These are phyloP conservation scores for Pantala flavescens DNA, from an alignment of 1,140 invertebrate genomes.

Conservation along the genomic window DNA sequence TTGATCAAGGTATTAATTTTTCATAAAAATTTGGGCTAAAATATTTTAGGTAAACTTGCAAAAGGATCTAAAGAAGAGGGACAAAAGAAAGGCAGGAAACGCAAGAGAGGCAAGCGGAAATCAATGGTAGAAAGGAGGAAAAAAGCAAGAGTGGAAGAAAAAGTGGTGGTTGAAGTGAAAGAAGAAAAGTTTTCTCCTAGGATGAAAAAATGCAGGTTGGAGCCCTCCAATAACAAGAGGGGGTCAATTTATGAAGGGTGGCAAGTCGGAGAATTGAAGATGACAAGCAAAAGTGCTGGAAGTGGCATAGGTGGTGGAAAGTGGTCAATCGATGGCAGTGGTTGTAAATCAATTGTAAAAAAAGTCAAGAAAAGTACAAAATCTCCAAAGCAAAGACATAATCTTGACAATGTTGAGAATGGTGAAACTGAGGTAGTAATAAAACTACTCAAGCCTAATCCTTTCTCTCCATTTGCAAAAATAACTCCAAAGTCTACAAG, in stretches of 20 bases:
- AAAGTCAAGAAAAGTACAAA: neutral
- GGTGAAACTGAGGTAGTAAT: neutral
- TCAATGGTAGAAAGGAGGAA: neutral
- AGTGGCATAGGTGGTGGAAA: neutral
- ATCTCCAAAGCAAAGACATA: neutral
- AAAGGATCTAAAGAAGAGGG: neutral
- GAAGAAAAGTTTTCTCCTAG: neutral
- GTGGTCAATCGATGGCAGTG: neutral
- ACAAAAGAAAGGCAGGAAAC: neutral
- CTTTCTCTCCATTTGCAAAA: neutral
- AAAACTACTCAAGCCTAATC: neutral
- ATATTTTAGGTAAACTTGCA: neutral
- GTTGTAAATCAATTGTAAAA: neutral
- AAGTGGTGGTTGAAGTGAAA: neutral
- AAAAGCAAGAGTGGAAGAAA: neutral
- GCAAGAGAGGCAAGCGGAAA: neutral
- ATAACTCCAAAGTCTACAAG: neutral
- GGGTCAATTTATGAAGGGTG: neutral
- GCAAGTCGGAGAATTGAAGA: neutral
- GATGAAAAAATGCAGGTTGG: neutral
- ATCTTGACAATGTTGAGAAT: neutral
- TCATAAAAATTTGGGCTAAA: no score
- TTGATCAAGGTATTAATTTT: no score
- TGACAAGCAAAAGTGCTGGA: neutral
- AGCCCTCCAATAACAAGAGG: neutral